phyloP scores from a whole-genome alignment of 2,797 vertebrate genomes.

The Orientallactaga sibirica region DNA sequence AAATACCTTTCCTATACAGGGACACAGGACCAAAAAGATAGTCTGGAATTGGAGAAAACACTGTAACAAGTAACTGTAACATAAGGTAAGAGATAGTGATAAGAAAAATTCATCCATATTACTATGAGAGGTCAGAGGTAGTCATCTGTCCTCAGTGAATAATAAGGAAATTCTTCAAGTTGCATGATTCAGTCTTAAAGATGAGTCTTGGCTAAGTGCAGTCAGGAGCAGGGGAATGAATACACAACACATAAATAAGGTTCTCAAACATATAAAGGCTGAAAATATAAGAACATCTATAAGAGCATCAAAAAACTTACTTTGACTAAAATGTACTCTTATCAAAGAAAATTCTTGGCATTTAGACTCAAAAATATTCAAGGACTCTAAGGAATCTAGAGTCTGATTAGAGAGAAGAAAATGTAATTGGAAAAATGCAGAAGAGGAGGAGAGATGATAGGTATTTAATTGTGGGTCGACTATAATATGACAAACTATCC shows the following conservation, averaged over 20 bases:
- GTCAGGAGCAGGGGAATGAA: background rate
- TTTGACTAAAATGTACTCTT: background rate
- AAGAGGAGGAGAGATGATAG: background rate
- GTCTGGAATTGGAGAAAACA: background rate
- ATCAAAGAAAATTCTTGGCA: constrained; percentile 12
- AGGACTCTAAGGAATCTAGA: background rate
- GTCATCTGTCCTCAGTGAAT: background rate
- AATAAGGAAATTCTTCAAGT: constrained; percentile 40
- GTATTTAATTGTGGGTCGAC: background rate
- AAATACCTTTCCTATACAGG: background rate
- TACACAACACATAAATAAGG: background rate
- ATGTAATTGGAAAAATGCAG: background rate
- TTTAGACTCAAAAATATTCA: background rate
- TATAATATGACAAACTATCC: background rate
- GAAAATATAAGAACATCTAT: background rate
- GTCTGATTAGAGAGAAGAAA: background rate
- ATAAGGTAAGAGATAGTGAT: background rate
- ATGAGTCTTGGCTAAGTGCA: background rate
- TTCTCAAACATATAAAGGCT: background rate
- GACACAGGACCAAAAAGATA: background rate
- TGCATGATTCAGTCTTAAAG: background rate
- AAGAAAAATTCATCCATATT: background rate
- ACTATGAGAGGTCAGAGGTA: background rate
- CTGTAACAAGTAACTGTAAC: background rate
- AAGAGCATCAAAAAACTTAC: background rate